These are phyloP conservation scores for Melinaea menophilus DNA, from an alignment of 2,888 invertebrate genomes.

Conservation along the genomic window DNA sequence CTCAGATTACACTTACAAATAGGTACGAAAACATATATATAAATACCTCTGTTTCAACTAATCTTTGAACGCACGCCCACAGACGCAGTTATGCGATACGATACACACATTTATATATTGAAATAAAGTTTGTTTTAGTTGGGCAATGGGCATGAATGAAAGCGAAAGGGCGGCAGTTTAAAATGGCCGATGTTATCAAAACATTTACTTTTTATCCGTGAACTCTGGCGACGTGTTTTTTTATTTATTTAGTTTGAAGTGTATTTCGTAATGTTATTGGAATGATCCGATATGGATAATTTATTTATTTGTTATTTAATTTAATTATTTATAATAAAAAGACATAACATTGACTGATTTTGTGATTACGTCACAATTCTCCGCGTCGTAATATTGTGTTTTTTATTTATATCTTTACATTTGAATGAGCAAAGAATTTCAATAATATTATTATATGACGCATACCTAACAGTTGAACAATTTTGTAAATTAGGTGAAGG, in stretches of 20 bases:
- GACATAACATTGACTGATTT: background rate
- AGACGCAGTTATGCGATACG: slow-evolving; percentile 52
- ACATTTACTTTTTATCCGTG: slow-evolving; percentile 41
- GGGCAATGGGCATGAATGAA: slow-evolving; percentile 73
- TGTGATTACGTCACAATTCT: too few relatives aligned
- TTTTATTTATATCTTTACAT: background rate
- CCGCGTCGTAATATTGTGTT: background rate
- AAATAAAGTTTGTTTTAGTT: slow-evolving; percentile 78
- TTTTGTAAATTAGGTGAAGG: too few relatives aligned
- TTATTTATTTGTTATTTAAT: background rate
- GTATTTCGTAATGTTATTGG: background rate
- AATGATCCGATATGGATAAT: background rate
- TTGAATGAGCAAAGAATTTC: too few relatives aligned
- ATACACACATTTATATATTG: slow-evolving; percentile 70
- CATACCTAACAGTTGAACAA: too few relatives aligned
- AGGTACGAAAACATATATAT: slow-evolving; percentile 27
- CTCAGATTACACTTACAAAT: slow-evolving; percentile 25
- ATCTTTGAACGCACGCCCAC: slow-evolving; percentile 63
- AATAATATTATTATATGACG: too few relatives aligned
- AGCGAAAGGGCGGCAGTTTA: slow-evolving; percentile 58
- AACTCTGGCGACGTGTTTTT: slow-evolving; percentile 14
- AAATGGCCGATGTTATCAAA: slow-evolving; percentile 58
- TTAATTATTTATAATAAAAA: background rate
- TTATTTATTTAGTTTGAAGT: slow-evolving; percentile 7
- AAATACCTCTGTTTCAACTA: slow-evolving; percentile 26